Evolutionary conservation across 2,888 invertebrate genomes (phyloP), one percentile per base, ranked within the genome.

Genomic region (Celastrina argiolus): DNA sequence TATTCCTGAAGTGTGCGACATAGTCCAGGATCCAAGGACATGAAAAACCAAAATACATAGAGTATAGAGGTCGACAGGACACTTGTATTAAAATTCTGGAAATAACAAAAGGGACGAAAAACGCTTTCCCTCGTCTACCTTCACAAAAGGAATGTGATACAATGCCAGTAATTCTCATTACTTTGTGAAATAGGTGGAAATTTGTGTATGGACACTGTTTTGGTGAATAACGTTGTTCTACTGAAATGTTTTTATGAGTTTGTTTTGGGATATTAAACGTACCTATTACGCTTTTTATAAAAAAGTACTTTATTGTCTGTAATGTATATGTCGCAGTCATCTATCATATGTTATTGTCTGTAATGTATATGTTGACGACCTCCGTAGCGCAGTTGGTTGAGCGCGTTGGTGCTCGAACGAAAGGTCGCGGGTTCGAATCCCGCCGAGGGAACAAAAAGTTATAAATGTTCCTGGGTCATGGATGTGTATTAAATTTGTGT

Each of bases 31-130:
- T n/a, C n/a, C n/a, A n/a, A n/a, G n/a, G n/a, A n/a, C 69, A 70
- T 68, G 70, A 70, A 71, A 73, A 72, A 73, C 70, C 66, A 66
- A 71, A 69, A 71, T 68, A 71, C 72, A 69, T 70, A 72, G 72
- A 69, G 69, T 67, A 71, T 70, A 65, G 68, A 69, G 73, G 70
- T 67, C 69, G 69, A 70, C 68, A 69, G 70, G 75, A 81, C 78
- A 82, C 82, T 88, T 85, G 84, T 85, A 88, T 87, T 88, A 87
- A 88, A 88, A 89, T 88, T 88, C 84, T 84, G 83, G 82, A 83
- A 85, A 88, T 87, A 88, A 82, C 85, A 80, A 81, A 85, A 84
- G 83, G 86, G 80, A 76, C 78, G 74, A 74, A 76, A 80, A 79
- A 81, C 75, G 75, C 78, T 75, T 74, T 78, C 87, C 85, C 82